Evolutionary conservation across 2,888 invertebrate genomes (phyloP), one percentile per base, ranked within the genome.

Genomic region (Andricus curvator): DNA sequence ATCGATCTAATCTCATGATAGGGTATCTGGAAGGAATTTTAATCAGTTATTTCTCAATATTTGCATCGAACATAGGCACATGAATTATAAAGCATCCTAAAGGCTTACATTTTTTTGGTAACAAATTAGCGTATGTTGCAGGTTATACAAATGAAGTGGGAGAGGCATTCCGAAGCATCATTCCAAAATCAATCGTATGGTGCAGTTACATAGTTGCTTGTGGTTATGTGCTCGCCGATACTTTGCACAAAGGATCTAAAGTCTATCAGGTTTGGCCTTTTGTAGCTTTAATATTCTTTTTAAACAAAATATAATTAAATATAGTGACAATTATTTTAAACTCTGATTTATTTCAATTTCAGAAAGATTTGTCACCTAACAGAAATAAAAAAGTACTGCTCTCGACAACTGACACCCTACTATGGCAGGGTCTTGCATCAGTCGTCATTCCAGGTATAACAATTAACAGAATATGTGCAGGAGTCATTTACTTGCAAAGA

Each of bases 101-200:
- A 22, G 20, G 17, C 11, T 67, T n/a, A 11, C 41, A 67, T n/a
- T 41, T 33, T 51, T 20, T 68, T n/a, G 41, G 4, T 13, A 4
- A 62, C 15, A 62, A 62, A 62, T 22, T 77, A 74, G 67, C 25
- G 37, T 37, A 62, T 80, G 78, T 78, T 82, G 37, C 93, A 99
- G 99, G 99, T 78, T 99, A 99, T 92, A 95, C 98, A 48, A 99
- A 99, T 91, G 99, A 99, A 94, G 96, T 99, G 5, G 99, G 99
- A 0, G 99, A 99, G 94, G 95, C 99, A 5, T 98, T 99, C 92
- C 95, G 99, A 51, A 94, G 96, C 0, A 93, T 97, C 79, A 95
- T 98, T 62, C 96, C 96, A 29, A 94, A 93, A 60, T 94, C 94
- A 86, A 93, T 95, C 85, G 99, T 99, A 5, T 93, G 94, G 79